Base-by-base conservation (phyloP, 2,797 vertebrate species). In the Zalophus californianus region DNA sequence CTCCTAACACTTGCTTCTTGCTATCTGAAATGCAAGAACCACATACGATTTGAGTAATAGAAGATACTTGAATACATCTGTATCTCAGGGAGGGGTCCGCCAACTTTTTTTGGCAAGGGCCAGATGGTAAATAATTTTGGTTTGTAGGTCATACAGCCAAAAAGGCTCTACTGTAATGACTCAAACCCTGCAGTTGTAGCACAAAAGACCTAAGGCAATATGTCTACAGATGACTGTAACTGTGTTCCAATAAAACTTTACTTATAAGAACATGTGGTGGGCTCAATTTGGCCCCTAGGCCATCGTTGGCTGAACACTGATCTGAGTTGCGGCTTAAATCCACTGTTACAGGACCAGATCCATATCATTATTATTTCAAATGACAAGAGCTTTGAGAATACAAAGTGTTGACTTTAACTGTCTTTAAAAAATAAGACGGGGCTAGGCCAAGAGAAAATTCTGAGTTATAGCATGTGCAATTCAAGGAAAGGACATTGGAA, bases 381-480 rank as follows among this genome's bases (percentile, higher is more conserved):
- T 44, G 50, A 35, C 64, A 84, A 90, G 58, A 32, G 29, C 35
- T 90, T 48, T 48, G 50, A 84, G 70, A 35, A 90, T 52, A 93
- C 10, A 86, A 86, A 96, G 75, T 3, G 38, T 48, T 91, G 2
- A 48, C 14, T 62, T 94, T 50, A 91, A 91, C 29, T 75, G 29
- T 78, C 60, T 90, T 80, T 35, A 48, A 66, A 87, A 93, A 95
- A 62, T 44, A 90, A 80, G 84, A 66, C 0, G 29, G 11, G 48
- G 58, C 9, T 60, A 66, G 29, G 79, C 27, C 50, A 79, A 96
- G 92, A 95, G 64, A 90, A 95, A 86, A 75, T 62, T 72, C 6
- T 38, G n/a, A 77, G 48, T 78, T 32, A 73, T 0, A 52, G 10
- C 44, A 41, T 7, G 2, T 83, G 44, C 9, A 85, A 92, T 80